Evolutionary conservation across 2,797 vertebrate genomes (phyloP).

Genomic region (Bothrops alternatus): DNA sequence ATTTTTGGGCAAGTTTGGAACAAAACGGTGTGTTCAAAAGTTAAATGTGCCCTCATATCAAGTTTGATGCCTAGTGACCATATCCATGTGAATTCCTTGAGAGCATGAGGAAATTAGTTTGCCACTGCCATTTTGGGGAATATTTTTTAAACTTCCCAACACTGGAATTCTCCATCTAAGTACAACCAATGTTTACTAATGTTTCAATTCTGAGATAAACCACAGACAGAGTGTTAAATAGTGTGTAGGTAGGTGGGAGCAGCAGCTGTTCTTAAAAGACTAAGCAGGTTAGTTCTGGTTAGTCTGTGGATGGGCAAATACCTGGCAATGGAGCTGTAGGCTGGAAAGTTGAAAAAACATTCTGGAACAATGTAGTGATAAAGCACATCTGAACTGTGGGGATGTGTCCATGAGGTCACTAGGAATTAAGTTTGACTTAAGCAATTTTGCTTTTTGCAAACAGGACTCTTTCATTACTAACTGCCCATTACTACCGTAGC

Average conservation of each 20-base stretch:
- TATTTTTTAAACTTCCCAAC: background rate
- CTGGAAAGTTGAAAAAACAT: background rate
- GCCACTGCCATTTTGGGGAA: background rate
- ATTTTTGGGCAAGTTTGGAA: background rate
- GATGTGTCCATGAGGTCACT: background rate
- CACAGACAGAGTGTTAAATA: background rate
- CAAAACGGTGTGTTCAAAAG: background rate
- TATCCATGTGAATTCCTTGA: background rate
- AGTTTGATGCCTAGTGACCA: background rate
- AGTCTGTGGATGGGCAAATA: background rate
- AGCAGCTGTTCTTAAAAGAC: background rate
- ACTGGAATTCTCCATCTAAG: background rate
- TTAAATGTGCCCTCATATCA: background rate
- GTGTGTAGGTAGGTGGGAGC: background rate
- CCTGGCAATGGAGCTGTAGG: background rate
- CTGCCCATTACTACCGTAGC: background rate
- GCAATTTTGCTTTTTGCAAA: background rate
- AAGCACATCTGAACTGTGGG: background rate
- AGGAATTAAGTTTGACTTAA: background rate
- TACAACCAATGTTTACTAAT: background rate
- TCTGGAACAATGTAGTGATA: background rate
- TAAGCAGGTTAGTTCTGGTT: background rate
- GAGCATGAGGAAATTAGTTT: background rate
- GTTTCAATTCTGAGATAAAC: background rate
- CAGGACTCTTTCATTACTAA: background rate